Evolutionary conservation across 2,797 vertebrate genomes (phyloP).

Genomic region (Lagorchestes hirsutus): DNA sequence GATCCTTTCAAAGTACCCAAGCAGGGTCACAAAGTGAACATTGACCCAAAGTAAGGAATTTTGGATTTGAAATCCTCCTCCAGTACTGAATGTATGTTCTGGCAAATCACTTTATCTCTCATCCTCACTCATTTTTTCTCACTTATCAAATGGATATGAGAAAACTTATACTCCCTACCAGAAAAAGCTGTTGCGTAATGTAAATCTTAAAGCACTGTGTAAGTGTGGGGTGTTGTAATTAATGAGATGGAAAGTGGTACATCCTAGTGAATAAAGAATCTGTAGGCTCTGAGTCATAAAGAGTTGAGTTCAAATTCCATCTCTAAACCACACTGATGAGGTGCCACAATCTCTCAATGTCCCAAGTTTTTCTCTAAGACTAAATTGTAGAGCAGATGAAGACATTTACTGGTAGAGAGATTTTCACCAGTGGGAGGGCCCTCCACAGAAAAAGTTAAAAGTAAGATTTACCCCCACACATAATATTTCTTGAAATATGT

Average conservation of each 20-base stretch:
- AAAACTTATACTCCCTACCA: not conserved
- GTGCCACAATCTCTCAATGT: not conserved
- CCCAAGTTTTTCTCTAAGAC: not conserved
- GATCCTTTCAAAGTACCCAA: not conserved
- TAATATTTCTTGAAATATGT: not conserved
- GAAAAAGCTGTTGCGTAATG: not conserved
- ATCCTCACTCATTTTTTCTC: not conserved
- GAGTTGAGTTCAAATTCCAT: not conserved
- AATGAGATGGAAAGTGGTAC: constrained; percentile 31
- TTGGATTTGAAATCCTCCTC: not conserved
- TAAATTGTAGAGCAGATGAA: not conserved
- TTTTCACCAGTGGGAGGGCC: not conserved
- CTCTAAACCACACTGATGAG: not conserved
- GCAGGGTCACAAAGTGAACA: not conserved
- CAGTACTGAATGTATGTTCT: not conserved
- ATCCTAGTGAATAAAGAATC: constrained; percentile 25
- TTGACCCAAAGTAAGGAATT: not conserved
- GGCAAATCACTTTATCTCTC: not conserved
- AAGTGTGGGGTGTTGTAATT: constrained; percentile 22
- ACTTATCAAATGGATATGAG: not conserved
- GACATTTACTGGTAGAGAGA: not conserved
- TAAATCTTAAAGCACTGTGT: not conserved
- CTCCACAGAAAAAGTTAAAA: not conserved
- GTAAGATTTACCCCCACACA: not conserved
- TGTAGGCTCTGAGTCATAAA: not conserved